Evolutionary conservation across 2,888 invertebrate species (phyloP).

Genomic region (Serrognathus titanus): DNA sequence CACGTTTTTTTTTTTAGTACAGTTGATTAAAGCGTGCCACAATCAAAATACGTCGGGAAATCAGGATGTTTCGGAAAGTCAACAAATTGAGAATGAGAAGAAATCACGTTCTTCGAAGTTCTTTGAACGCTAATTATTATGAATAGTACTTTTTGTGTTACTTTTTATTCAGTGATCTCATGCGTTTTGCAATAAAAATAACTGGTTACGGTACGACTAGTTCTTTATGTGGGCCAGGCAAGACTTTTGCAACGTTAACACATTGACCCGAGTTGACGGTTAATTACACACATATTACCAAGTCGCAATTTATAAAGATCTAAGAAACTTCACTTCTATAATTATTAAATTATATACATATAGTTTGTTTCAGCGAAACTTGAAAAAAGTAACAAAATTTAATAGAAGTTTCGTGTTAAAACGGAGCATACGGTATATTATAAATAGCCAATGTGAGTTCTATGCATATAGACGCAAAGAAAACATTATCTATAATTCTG

Average conservation of each 20-base stretch:
- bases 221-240: neutral
- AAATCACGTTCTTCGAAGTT: neutral
- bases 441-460: too few species aligned
- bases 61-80: neutral
- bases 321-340: too few species aligned
- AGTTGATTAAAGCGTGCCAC: neutral
- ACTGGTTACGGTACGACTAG: neutral
- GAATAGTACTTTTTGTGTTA: neutral
- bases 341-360: too few species aligned
- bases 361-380: too few species aligned
- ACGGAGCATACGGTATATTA: too few species aligned
- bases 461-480: too few species aligned
- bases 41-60: neutral
- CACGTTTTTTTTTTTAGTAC: neutral
- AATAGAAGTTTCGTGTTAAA: too few species aligned
- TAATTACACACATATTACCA: neutral
- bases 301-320: neutral
- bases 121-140: neutral
- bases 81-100: neutral
- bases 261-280: constrained; percentile 2
- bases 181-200: neutral
- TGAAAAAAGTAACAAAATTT: too few species aligned
- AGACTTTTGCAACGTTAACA: neutral
- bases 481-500: too few species aligned
- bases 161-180: constrained; percentile 4